Evolutionary conservation across 2,113 vertebrate species (phyloP), one percentile per base, ranked within the genome.

Genomic region (Xiphophorus hellerii): DNA sequence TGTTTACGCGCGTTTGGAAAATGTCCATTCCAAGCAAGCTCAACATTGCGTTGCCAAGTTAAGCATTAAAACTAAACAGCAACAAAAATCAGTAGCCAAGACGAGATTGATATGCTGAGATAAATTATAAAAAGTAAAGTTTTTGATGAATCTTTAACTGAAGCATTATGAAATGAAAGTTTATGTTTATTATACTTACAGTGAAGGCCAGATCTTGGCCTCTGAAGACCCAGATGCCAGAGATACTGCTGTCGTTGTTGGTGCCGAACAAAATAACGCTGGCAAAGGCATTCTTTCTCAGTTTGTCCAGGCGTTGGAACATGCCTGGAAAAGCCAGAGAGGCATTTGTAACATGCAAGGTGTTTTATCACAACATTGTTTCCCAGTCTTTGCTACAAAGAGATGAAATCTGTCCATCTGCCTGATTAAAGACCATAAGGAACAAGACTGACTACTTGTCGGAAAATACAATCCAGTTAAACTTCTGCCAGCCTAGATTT

Each of bases 281-380:
- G 73, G 95, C 96, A 17, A 98, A 97, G 67, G 95, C 96, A 1
- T 95, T 97, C 93, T 97, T 97, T 85, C 96, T 91, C 60, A 97
- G 95, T 78, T 96, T 97, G 87, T 98, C 97, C 78, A 98, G 85
- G 28, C 97, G 95, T 90, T 98, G 97, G 92, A 96, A 97, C 97
- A 98, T 98, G 63, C 97, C 97, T 98, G 82, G 13, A 11, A 54
- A 73, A 3, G 69, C 14, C 8, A 64, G 11, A 3, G 9, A 74
- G 5, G 20, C 4, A 14, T 64, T 73, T 48, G 0, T 76, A 27
- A 74, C 6, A 27, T 31, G 1, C 1, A n/a, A 8, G 35, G 9
- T 0, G 27, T 27, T 15, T 51, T 9, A 66, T 20, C 15, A 5
- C 25, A 15, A 3, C 15, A 27, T 62, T 35, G 13, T 3, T 12